Evolutionary conservation across 2,797 vertebrate species (phyloP).

Genomic region (Brotula barbata): DNA sequence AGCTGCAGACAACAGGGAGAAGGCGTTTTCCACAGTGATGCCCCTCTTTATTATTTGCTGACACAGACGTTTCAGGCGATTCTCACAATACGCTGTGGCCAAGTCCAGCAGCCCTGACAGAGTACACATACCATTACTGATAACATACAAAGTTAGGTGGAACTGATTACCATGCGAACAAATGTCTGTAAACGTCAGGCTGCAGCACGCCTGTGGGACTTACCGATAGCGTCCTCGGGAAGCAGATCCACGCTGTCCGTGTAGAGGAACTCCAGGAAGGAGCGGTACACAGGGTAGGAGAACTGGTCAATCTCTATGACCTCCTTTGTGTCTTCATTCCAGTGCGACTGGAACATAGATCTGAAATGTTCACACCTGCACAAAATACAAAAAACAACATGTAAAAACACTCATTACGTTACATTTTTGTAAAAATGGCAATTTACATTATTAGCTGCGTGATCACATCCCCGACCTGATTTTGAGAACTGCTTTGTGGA

Average conservation of each 20-base stretch:
- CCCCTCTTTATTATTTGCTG: slow-evolving; percentile 97
- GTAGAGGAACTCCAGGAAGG: slow-evolving; percentile 97
- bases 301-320: slow-evolving; percentile 98
- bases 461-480: slow-evolving; percentile 83
- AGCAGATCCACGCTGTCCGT: slow-evolving; percentile 92
- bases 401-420: no score
- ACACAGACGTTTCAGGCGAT: slow-evolving; percentile 92
- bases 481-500: slow-evolving; percentile 97
- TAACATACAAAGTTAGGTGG: neutral
- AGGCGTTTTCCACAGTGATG: slow-evolving; percentile 95
- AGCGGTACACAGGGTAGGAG: slow-evolving; percentile 93
- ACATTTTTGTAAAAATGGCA: no score
- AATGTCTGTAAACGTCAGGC: neutral
- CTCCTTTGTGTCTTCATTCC: slow-evolving; percentile 97
- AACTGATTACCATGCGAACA: neutral
- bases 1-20: slow-evolving; percentile 93
- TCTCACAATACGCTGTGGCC: slow-evolving; percentile 97
- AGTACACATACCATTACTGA: neutral
- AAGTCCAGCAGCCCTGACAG: slow-evolving; percentile 90
- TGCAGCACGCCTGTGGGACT: slow-evolving; percentile 23
- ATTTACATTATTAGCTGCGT: no score
- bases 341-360: slow-evolving; percentile 98
- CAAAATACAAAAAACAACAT: no score
- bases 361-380: slow-evolving; percentile 96
- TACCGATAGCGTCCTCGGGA: slow-evolving; percentile 96